phyloP scores from a whole-genome alignment of 2,888 invertebrate species.

The Clivina fossor region DNA sequence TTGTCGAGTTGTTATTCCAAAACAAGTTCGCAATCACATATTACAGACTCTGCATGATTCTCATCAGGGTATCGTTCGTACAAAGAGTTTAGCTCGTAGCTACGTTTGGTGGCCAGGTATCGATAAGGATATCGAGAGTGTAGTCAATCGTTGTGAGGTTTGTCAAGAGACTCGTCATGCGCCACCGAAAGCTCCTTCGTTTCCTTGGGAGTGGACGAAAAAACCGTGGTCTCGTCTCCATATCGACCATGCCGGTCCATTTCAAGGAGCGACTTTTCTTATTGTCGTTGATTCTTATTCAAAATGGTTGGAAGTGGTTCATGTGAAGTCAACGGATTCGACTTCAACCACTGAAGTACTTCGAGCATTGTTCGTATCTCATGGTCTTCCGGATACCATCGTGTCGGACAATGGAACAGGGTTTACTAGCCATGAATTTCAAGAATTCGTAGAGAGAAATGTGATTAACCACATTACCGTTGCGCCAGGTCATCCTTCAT shows the following conservation, averaged over 20 bases:
- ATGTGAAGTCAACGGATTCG: conserved; percentile 18
- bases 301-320: conserved; percentile 21
- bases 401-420: conserved; percentile 42
- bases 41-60: conserved; percentile 31
- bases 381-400: conserved; percentile 39
- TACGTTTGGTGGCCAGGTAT: conserved; percentile 17
- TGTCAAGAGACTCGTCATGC: conserved; percentile 9
- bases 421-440: conserved; percentile 41
- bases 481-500: conserved; percentile 39
- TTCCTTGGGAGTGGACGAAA: conserved; percentile 5
- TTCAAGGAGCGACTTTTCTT: neutral
- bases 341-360: conserved; percentile 30
- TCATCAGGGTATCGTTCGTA: conserved; percentile 24
- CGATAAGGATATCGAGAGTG: conserved; percentile 10
- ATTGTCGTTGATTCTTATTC: conserved; percentile 2
- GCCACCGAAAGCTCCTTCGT: conserved; percentile 8
- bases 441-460: conserved; percentile 35
- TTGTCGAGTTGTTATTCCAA: conserved; percentile 37
- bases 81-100: conserved; percentile 14
- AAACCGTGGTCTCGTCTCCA: conserved; percentile 2
- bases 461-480: conserved; percentile 35
- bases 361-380: neutral
- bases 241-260: neutral
- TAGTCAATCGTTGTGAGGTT: neutral
- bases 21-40: conserved; percentile 22